Conservation (phyloP, 2,113 vertebrate genomes). For the Corythornis madagascariensis region DNA sequence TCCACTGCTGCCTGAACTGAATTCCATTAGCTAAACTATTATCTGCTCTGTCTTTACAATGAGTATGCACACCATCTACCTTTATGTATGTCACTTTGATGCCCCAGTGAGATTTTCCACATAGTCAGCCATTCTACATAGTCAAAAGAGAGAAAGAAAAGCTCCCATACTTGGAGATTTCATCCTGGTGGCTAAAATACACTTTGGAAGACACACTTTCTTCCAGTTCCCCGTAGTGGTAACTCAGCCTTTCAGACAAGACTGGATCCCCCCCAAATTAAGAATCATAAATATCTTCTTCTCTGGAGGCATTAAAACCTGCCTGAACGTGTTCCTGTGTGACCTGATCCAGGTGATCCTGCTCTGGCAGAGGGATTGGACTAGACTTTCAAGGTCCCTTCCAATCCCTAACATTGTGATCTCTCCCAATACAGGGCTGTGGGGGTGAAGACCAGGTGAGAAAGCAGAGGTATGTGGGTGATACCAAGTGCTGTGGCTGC, state of each 20-base stretch:
- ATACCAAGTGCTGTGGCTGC: rapidly evolving
- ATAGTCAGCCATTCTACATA: background rate
- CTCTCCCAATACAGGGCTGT: rapidly evolving
- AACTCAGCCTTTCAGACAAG: background rate
- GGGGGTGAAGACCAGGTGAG: background rate
- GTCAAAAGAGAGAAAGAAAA: background rate
- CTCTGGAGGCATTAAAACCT: too few relatives aligned
- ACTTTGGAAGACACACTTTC: background rate
- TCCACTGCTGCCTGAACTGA: background rate
- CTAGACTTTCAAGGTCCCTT: too few relatives aligned
- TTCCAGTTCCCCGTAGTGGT: background rate
- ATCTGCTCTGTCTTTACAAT: background rate
- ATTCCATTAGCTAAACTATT: background rate
- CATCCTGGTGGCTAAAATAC: background rate
- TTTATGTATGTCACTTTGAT: background rate
- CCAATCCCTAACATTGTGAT: too few relatives aligned
- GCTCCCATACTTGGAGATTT: background rate
- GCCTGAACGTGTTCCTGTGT: too few relatives aligned
- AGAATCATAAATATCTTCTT: background rate
- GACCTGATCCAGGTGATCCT: too few relatives aligned
- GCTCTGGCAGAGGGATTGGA: too few relatives aligned
- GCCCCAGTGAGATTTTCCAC: background rate
- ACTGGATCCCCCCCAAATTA: rapidly evolving
- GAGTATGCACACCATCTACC: background rate
- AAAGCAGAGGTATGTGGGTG: background rate